Base-by-base conservation (phyloP, 2,888 invertebrate genomes). In the Tholera decimalis region DNA sequence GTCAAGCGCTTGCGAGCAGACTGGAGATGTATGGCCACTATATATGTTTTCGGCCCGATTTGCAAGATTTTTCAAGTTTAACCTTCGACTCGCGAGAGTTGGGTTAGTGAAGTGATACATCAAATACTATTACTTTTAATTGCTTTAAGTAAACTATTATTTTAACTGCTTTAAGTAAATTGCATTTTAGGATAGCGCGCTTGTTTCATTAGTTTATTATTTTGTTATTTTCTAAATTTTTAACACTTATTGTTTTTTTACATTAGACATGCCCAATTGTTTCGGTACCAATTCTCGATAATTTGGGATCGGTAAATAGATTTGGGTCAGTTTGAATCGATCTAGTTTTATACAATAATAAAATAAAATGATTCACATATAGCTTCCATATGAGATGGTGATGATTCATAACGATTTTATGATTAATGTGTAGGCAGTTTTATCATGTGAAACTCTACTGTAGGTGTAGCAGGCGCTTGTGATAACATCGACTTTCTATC, bases 1-100 rank as follows among this genome's bases (percentile, higher is more conserved):
- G 78, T 73, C 78, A 66, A 65, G 68, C 67, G 76, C 65, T 76
- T 78, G 77, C 62, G 84, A 88, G 85, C 86, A 85, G 85, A 85
- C 85, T 84, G 86, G 88, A 87, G 89, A 87, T 87, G 89, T 89
- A 85, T 89, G 95, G 95, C 95, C 95, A 93, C 90, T 90, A 89
- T 93, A 95, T 96, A 95, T 96, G 95, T 96, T 95, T 95, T 93
- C 92, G 95, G 95, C 93, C 95, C 91, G 91, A 91, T 91, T 91
- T 89, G 89, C 92, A 92, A 91, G 91, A 91, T 91, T 91, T 91
- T 92, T 90, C 87, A 89, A 89, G 88, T 83, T 82, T 78, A 82
- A 83, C 84, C 86, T 79, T 67, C 58, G 71, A 78, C 83, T 80
- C 80, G 71, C 77, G 78, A 76, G 86, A 73, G 81, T 83, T 66